Base-by-base conservation (phyloP, 2,797 vertebrate genomes). In the Peromyscus nudipes region DNA sequence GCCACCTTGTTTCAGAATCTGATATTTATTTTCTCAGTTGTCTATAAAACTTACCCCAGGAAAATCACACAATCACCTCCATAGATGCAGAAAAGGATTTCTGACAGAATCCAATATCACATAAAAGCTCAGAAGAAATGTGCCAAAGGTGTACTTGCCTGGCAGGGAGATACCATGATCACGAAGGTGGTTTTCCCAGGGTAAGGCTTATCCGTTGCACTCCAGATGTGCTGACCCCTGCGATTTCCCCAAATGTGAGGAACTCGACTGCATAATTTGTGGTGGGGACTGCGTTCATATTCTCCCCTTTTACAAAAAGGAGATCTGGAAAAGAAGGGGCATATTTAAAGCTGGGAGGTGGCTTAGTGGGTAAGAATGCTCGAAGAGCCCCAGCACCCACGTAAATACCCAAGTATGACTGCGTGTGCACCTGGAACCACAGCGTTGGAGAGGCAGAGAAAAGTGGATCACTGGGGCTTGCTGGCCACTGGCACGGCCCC, bases 11-110 rank as follows among this genome's bases (percentile, higher is more conserved):
- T 95, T 92, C 67, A 87, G 37, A 93, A 80, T 57, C 83, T 79
- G 57, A 83, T 88, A 81, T 93, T 97, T 83, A 87, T 79, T 62
- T 34, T 83, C 97, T 97, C 77, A 95, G 37, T 86, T 91, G 75
- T 83, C 87, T 98, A 95, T 64, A 85, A 98, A 87, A 31, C 81
- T 31, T 64, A 83, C 43, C 29, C 62, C 29, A 65, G 40, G 49
- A 8, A 84, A 84, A 84, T 46, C 43, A 23, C 37, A 34, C 29
- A 29, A 23, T 65, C 17, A 84, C 40, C 29, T 84, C 62, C 46
- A 49, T 49, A 46, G 29, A 46, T 84, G 40, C 27, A 84, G 40
- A 34, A 84, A 34, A 65, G 0, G 16, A 46, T 34, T 84, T 84
- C 34, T 84, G 29, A 34, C 40, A 49, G 60, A 84, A 65, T 34